Percentiles rank a stretch among this genome's conserved stretches.
phyloP scores from a whole-genome alignment of 2,888 invertebrate species.

The Lycia hirtaria region DNA sequence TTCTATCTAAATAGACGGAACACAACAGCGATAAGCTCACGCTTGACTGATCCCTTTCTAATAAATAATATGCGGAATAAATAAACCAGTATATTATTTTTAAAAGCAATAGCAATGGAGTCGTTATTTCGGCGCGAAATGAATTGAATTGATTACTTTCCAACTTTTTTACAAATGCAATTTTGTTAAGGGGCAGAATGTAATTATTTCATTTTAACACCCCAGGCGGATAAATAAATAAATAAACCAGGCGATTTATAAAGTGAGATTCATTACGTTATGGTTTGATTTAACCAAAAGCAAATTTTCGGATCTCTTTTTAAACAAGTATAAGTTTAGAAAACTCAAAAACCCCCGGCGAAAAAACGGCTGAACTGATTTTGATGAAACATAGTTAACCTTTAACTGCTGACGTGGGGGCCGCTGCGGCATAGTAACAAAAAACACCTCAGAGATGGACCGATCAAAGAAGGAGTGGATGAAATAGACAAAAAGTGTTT shows the following conservation, averaged over 20 bases:
- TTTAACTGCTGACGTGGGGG: no score
- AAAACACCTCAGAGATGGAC: no score
- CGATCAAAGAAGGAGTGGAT: no score
- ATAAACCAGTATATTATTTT: slow-evolving; percentile 53
- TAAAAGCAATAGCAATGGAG: slow-evolving; percentile 45
- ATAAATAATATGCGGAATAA: slow-evolving; percentile 59
- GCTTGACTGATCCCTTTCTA: slow-evolving; percentile 39
- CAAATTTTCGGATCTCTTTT: no score
- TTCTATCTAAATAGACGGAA: slow-evolving; percentile 22
- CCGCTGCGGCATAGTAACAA: no score
- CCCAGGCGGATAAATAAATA: background rate
- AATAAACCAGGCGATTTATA: background rate
- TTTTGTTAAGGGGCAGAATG: slow-evolving; percentile 47
- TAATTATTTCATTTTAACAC: slow-evolving; percentile 9
- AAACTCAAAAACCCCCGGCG: no score
- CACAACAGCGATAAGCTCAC: background rate
- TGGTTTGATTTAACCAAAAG: no score
- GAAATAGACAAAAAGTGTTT: no score
- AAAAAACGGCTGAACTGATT: no score
- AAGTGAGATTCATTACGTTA: no score
- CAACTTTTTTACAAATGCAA: slow-evolving; percentile 46
- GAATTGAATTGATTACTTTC: slow-evolving; percentile 50
- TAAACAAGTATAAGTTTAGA: no score
- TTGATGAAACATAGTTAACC: no score
- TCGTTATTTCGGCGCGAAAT: slow-evolving; percentile 45